phyloP scores from a whole-genome alignment of 2,113 vertebrate genomes.

The Actenoides lindsayi region DNA sequence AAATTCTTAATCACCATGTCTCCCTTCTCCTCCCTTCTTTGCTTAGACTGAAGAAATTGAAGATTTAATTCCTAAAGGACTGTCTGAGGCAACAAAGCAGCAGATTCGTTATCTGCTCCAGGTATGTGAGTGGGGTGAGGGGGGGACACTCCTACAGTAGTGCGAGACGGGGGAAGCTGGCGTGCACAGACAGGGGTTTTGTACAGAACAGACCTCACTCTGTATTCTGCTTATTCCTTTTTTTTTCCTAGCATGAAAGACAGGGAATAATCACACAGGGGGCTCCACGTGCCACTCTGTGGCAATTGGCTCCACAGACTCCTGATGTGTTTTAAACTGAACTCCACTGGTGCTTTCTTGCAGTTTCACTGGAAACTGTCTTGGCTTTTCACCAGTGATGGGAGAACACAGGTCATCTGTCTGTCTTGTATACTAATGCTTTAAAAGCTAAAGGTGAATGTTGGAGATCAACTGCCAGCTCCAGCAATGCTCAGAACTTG shows the following conservation, averaged over 20 bases:
- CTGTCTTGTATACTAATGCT: background rate
- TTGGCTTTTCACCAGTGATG: background rate
- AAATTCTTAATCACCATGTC: constrained; percentile 34
- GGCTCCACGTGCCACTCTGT: no score
- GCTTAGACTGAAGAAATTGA: constrained; percentile 87
- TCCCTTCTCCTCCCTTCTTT: constrained; percentile 37
- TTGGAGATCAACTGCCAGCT: rapidly evolving
- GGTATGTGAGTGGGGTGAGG: constrained; percentile 67
- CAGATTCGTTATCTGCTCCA: constrained; percentile 98
- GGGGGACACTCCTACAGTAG: rapidly evolving
- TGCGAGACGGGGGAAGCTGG: background rate
- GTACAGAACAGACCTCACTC: rapidly evolving
- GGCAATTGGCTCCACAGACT: background rate
- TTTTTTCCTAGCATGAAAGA: background rate
- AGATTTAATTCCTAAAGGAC: constrained; percentile 89
- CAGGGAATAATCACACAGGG: background rate
- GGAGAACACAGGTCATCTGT: background rate
- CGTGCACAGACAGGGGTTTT: background rate
- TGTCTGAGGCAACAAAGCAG: constrained; percentile 95
- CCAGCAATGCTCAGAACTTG: rapidly evolving
- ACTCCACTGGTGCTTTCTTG: background rate
- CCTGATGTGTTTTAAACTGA: background rate
- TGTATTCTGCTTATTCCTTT: rapidly evolving
- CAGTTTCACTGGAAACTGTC: background rate
- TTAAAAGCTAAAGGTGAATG: background rate